These are phyloP conservation scores for Drosophila tani DNA, from an alignment of 1,140 invertebrate genomes.

Conservation along the genomic window DNA sequence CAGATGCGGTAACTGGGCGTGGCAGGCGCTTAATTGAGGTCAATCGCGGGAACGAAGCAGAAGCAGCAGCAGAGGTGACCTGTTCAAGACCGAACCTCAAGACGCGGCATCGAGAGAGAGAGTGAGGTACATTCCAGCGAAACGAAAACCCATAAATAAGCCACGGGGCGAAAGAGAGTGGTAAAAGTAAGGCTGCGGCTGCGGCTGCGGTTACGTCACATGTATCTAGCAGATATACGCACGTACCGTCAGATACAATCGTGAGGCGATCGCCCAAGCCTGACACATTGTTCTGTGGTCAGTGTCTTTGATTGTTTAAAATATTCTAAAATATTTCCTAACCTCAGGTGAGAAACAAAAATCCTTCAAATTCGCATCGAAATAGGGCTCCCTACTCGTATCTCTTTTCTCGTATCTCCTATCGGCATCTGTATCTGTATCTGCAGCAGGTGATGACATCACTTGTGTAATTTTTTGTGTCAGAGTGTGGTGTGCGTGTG, in stretches of 20 bases:
- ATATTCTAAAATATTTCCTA: too few relatives aligned
- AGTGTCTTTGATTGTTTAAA: too few relatives aligned
- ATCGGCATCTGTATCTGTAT: constrained; percentile 11
- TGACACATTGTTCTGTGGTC: constrained; percentile 12
- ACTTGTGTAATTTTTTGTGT: constrained; percentile 55
- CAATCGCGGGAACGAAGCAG: constrained; percentile 28
- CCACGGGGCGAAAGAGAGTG: constrained; percentile 11
- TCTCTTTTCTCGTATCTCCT: neutral
- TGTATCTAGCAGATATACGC: constrained; percentile 48
- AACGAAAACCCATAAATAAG: constrained; percentile 64
- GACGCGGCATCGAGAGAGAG: constrained; percentile 11
- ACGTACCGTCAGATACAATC: constrained; percentile 13
- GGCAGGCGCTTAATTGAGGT: constrained; percentile 57
- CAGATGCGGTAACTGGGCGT: constrained; percentile 48
- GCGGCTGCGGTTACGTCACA: constrained; percentile 50
- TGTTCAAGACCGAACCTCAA: constrained; percentile 27
- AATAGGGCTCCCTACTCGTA: too few relatives aligned
- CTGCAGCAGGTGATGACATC: constrained; percentile 58
- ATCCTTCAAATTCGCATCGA: too few relatives aligned
- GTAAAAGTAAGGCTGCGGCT: constrained; percentile 50
- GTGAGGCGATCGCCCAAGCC: constrained; percentile 27
- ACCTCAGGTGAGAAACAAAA: too few relatives aligned
- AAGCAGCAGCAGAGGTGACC: constrained; percentile 32
- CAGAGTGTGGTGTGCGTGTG: too few relatives aligned
- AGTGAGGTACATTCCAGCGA: constrained; percentile 51